Conservation (phyloP, 2,113 vertebrate genomes). For the Proteles cristata region DNA sequence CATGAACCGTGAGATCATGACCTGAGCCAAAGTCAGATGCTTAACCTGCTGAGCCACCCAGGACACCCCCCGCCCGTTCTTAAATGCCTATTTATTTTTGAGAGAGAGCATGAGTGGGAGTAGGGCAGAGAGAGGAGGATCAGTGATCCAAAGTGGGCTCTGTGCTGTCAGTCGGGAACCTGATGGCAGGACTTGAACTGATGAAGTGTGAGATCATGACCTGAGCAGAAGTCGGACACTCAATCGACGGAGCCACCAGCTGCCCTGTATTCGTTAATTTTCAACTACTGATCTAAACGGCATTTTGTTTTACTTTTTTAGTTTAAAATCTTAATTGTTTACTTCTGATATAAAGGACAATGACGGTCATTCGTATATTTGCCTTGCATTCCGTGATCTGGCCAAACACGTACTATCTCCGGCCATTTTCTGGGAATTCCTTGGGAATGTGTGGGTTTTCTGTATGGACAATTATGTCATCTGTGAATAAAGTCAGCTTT, state of each 20-base stretch:
- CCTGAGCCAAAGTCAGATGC: no score
- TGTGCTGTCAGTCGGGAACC: no score
- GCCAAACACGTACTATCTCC: background rate
- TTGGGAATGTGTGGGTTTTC: background rate
- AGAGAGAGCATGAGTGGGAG: no score
- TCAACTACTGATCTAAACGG: background rate
- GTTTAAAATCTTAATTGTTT: background rate
- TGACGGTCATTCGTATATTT: background rate
- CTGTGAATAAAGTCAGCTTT: background rate
- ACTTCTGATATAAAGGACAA: background rate
- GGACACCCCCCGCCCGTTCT: no score
- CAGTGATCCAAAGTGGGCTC: no score
- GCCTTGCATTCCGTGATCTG: background rate
- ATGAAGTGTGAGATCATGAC: no score
- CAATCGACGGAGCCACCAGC: no score
- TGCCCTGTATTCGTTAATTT: background rate
- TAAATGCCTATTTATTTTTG: no score
- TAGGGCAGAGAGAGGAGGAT: no score
- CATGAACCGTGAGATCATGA: no score
- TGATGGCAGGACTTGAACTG: accelerated
- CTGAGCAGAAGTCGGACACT: no score
- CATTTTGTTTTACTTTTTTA: background rate
- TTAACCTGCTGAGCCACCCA: no score
- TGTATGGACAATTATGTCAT: background rate
- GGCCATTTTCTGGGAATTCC: background rate